These are phyloP conservation scores for Takifugu flavidus DNA, from an alignment of 2,113 vertebrate genomes.

Conservation along the genomic window DNA sequence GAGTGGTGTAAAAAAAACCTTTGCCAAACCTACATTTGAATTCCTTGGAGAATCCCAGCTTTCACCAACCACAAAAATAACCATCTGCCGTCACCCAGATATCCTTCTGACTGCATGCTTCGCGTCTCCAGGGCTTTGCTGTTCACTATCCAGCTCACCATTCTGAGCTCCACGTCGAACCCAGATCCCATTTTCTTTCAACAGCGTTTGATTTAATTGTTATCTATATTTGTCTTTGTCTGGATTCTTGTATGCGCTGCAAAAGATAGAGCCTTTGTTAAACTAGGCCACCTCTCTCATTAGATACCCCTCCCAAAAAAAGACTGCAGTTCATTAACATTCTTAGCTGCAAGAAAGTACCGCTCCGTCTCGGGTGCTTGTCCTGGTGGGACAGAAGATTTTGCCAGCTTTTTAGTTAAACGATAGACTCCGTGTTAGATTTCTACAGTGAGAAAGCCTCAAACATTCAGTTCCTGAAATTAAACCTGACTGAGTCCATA, in stretches of 20 bases:
- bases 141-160: slow-evolving; percentile 51
- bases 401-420: too few relatives aligned
- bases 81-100: slow-evolving; percentile 41
- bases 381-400: too few relatives aligned
- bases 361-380: background rate
- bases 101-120: slow-evolving; percentile 28
- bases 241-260: slow-evolving; percentile 46
- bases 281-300: slow-evolving; percentile 70
- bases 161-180: slow-evolving; percentile 42
- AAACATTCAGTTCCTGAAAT: too few relatives aligned
- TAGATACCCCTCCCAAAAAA: slow-evolving; percentile 43
- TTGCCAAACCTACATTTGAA: slow-evolving; percentile 36
- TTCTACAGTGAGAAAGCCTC: too few relatives aligned
- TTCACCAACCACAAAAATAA: slow-evolving; percentile 41
- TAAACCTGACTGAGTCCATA: too few relatives aligned
- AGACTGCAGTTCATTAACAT: slow-evolving; percentile 56
- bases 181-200: slow-evolving; percentile 35
- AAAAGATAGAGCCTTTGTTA: slow-evolving; percentile 57
- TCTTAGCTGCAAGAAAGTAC: slow-evolving; percentile 52
- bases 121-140: slow-evolving; percentile 43
- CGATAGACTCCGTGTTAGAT: too few relatives aligned
- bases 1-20: slow-evolving; percentile 36
- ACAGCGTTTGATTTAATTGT: slow-evolving; percentile 68
- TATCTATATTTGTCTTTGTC: slow-evolving; percentile 68
- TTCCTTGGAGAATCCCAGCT: slow-evolving; percentile 27